Evolutionary conservation across 1,140 invertebrate species (phyloP).

Genomic region (Drosophila tani): DNA sequence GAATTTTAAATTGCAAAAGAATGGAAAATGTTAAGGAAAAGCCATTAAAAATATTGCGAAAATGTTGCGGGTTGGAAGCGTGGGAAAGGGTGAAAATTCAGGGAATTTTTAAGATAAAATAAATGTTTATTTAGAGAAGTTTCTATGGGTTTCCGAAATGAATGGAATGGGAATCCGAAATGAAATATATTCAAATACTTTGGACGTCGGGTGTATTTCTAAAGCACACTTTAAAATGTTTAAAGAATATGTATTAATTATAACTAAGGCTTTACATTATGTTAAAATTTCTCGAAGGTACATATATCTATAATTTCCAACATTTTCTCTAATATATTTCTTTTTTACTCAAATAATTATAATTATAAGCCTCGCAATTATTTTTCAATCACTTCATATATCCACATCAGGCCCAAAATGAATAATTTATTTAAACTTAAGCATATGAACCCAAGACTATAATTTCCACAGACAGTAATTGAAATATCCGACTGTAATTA

Average conservation of each 20-base stretch:
- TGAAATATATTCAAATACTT: no score
- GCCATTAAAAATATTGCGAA: slow-evolving; percentile 32
- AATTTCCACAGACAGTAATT: slow-evolving; percentile 33
- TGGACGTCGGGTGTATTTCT: no score
- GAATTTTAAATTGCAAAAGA: slow-evolving; percentile 55
- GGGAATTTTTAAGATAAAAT: background rate
- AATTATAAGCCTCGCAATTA: background rate
- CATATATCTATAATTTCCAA: no score
- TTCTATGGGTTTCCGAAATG: background rate
- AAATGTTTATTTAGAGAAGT: background rate
- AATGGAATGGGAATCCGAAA: no score
- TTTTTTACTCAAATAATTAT: background rate
- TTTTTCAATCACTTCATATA: slow-evolving; percentile 7
- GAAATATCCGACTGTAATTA: slow-evolving; percentile 44
- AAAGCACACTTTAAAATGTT: no score
- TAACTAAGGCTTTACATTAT: no score
- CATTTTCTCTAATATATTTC: no score
- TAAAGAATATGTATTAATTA: no score
- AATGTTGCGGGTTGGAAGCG: slow-evolving; percentile 48
- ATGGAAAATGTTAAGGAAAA: slow-evolving; percentile 31
- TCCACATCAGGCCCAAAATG: background rate
- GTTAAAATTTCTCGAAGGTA: no score
- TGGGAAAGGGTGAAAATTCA: slow-evolving; percentile 19
- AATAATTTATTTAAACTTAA: slow-evolving; percentile 23
- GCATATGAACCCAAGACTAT: slow-evolving; percentile 14